Conservation (phyloP, 2,797 vertebrate genomes). For the Paramormyrops hopkinsi region DNA sequence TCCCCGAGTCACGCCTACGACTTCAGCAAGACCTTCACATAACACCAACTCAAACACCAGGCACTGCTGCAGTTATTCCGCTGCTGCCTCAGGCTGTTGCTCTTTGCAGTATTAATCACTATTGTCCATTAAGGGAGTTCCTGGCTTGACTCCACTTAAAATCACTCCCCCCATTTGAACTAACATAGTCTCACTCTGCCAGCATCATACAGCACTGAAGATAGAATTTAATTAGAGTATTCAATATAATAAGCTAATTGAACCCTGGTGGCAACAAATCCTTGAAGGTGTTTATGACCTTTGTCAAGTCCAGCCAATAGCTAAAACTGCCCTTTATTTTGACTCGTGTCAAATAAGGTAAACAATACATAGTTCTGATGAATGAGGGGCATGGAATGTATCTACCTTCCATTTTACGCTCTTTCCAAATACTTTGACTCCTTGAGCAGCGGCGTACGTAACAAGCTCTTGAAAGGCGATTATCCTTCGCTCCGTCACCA, state of each 20-base stretch:
- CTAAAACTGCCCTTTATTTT: background rate
- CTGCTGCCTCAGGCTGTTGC: background rate
- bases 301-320: background rate
- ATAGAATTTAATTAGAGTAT: background rate
- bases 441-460: background rate
- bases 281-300: conserved; percentile 1
- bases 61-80: background rate
- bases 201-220: background rate
- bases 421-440: background rate
- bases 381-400: background rate
- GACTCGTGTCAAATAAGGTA: background rate
- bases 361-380: background rate
- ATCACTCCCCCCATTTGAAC: background rate
- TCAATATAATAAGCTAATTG: background rate
- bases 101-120: background rate
- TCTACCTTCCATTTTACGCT: background rate
- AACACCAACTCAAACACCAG: background rate
- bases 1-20: background rate
- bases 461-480: background rate
- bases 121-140: background rate
- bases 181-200: background rate
- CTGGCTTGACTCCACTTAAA: background rate
- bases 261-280: background rate
- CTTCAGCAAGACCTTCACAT: background rate
- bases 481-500: background rate